These are phyloP conservation scores for Sepiola atlantica DNA, from an alignment of 2,888 invertebrate genomes.

Conservation along the genomic window DNA sequence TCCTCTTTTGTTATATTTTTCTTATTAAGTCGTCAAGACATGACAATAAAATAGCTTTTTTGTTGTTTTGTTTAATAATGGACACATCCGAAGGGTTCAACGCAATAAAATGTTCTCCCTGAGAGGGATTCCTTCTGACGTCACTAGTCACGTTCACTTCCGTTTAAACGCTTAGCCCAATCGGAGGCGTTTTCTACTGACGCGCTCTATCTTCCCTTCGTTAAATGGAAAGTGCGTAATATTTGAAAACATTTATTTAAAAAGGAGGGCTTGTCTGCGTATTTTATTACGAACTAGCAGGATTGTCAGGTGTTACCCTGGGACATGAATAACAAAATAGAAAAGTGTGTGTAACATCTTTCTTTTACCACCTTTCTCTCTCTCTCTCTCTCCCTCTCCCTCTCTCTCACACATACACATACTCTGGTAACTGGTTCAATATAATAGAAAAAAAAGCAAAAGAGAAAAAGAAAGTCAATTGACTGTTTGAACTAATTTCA, in stretches of 20 bases:
- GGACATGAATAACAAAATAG: too few species aligned
- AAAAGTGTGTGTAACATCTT: too few species aligned
- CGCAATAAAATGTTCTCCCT: background rate
- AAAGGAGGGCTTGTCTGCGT: too few species aligned
- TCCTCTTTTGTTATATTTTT: constrained; percentile 54
- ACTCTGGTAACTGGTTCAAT: too few species aligned
- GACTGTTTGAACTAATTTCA: too few species aligned
- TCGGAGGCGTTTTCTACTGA: background rate
- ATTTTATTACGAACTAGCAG: too few species aligned
- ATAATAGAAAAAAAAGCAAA: too few species aligned
- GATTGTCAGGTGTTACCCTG: too few species aligned
- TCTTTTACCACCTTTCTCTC: too few species aligned
- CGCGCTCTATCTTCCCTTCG: background rate
- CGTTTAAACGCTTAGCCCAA: background rate
- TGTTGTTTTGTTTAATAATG: background rate
- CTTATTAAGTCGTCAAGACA: constrained; percentile 50
- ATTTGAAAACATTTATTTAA: background rate
- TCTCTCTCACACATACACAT: too few species aligned
- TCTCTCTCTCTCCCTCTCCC: too few species aligned
- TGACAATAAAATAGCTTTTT: background rate
- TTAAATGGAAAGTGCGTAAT: background rate
- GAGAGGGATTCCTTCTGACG: constrained; percentile 69
- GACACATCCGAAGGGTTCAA: background rate
- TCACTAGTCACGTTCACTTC: constrained; percentile 60
- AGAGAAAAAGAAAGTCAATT: too few species aligned